A percentile compares a stretch with the other conserved stretches of the same genome.
Evolutionary conservation across 2,888 invertebrate genomes (phyloP).

Genomic region (Apantesis nais): DNA sequence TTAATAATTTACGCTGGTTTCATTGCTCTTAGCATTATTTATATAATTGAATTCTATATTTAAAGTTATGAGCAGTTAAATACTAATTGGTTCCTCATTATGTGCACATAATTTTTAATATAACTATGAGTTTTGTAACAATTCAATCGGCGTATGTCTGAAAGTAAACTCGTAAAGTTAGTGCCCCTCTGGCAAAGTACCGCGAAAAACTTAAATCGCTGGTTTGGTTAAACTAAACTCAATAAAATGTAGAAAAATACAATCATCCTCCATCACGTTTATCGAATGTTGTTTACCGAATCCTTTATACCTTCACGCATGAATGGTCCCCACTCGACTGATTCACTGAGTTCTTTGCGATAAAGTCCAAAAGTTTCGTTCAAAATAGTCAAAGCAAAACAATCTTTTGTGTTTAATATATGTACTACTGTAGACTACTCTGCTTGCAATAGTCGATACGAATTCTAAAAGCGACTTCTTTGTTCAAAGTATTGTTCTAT

Average conservation of each 20-base stretch:
- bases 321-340: slow-evolving; percentile 58
- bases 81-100: not conserved
- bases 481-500: slow-evolving; percentile 7
- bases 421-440: slow-evolving; percentile 18
- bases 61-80: not conserved
- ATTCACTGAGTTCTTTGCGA: slow-evolving; percentile 57
- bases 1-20: too few species aligned
- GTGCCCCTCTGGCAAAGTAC: too few species aligned
- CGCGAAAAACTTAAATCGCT: not conserved
- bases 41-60: not conserved
- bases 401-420: slow-evolving; percentile 49
- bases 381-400: slow-evolving; percentile 56
- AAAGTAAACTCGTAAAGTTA: not conserved
- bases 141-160: not conserved
- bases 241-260: slow-evolving; percentile 38
- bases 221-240: slow-evolving; percentile 14
- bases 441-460: slow-evolving; percentile 18
- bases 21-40: too few species aligned
- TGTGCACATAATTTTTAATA: too few species aligned
- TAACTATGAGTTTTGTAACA: not conserved
- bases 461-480: slow-evolving; percentile 10
- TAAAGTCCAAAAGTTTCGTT: slow-evolving; percentile 58
- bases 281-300: slow-evolving; percentile 60
- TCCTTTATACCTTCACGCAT: slow-evolving; percentile 61
- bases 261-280: slow-evolving; percentile 46